Percentiles rank a stretch among this genome's conserved stretches.
phyloP scores from a whole-genome alignment of 2,797 vertebrate species.

The Siniperca scherzeri region DNA sequence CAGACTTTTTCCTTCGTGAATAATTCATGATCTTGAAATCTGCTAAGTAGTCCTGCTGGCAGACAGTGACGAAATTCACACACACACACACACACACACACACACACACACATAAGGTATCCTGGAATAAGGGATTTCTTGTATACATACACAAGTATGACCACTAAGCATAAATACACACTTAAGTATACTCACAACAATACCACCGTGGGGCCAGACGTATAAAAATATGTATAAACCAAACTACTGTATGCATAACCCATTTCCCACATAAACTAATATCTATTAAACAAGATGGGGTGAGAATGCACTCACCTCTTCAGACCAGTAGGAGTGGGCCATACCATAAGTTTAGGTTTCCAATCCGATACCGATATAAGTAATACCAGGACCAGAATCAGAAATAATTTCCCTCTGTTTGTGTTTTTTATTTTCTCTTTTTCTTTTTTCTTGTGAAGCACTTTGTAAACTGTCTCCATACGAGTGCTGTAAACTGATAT shows the following conservation, averaged over 20 bases:
- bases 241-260: background rate
- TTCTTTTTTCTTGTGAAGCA: background rate
- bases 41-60: conserved; percentile 56
- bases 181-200: background rate
- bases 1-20: conserved; percentile 63
- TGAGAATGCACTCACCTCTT: background rate
- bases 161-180: background rate
- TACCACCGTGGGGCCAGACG: rapidly evolving
- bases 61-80: conserved; percentile 46
- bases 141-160: background rate
- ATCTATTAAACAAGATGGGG: background rate
- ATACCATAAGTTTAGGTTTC: background rate
- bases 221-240: background rate
- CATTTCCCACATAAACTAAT: background rate
- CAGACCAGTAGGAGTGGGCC: background rate
- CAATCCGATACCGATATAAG: background rate
- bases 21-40: conserved; percentile 69
- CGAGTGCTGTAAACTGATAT: background rate
- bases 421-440: background rate
- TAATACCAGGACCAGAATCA: background rate
- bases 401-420: background rate
- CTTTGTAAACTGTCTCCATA: background rate
- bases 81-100: conserved; percentile 28
- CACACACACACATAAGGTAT: background rate
- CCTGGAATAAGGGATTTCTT: background rate